phyloP scores from a whole-genome alignment of 2,888 invertebrate genomes.

The Latrodectus elegans region DNA sequence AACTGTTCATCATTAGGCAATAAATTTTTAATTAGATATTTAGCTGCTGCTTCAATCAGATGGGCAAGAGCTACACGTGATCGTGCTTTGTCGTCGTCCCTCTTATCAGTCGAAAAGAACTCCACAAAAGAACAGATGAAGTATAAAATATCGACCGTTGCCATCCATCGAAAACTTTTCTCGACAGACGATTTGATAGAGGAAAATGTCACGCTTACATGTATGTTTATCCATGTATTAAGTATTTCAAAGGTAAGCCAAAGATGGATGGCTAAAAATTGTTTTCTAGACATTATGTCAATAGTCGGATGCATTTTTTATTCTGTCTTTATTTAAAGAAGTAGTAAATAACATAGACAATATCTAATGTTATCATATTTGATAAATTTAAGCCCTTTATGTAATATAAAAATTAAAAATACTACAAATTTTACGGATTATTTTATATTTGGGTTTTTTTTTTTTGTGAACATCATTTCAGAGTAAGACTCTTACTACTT shows the following conservation, averaged over 20 bases:
- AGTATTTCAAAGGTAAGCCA: neutral
- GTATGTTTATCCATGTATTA: neutral
- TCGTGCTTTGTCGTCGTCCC: neutral
- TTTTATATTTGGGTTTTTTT: too few species aligned
- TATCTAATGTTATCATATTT: too few species aligned
- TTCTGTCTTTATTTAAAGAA: too few species aligned
- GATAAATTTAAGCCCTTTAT: too few species aligned
- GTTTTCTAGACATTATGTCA: neutral
- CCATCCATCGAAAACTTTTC: neutral
- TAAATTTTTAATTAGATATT: too few species aligned
- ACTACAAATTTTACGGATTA: too few species aligned
- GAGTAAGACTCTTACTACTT: too few species aligned
- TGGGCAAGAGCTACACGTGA: neutral
- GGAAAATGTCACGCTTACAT: neutral
- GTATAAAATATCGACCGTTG: conserved; percentile 6
- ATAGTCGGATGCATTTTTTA: neutral
- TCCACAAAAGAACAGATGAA: conserved; percentile 23
- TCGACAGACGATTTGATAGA: neutral
- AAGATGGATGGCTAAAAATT: neutral
- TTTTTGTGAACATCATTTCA: too few species aligned
- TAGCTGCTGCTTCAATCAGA: neutral
- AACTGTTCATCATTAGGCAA: neutral
- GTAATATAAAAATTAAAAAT: too few species aligned
- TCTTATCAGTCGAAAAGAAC: neutral
- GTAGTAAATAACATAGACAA: too few species aligned